A percentile compares a stretch with the other conserved stretches of the same genome.
Conservation (phyloP, 2,888 invertebrate genomes). For the Ophion ellenae region DNA sequence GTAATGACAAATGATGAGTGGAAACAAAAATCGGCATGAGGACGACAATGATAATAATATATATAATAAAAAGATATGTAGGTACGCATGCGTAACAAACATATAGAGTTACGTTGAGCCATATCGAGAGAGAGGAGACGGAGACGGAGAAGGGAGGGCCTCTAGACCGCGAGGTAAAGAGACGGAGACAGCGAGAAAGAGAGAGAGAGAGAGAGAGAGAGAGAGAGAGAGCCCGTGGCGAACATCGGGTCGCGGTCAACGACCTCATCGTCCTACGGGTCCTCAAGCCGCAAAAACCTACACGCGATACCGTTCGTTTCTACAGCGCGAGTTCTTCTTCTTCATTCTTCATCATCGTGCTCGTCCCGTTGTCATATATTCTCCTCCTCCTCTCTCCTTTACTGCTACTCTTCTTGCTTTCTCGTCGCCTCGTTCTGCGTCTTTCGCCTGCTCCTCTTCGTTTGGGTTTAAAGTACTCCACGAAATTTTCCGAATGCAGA, state of each 20-base stretch:
- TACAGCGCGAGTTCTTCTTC: constrained; percentile 63
- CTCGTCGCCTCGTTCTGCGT: constrained; percentile 31
- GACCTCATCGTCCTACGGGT: constrained; percentile 76
- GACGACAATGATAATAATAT: no score
- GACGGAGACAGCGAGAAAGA: background rate
- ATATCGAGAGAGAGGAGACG: background rate
- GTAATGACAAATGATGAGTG: no score
- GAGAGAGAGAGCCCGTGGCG: no score
- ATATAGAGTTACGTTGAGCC: no score
- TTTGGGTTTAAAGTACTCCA: constrained; percentile 6
- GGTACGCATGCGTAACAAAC: no score
- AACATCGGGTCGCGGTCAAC: constrained; percentile 71
- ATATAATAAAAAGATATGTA: no score
- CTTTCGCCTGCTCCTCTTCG: constrained; percentile 53
- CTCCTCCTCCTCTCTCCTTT: constrained; percentile 20
- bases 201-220: constrained; percentile 18
- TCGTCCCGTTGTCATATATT: constrained; percentile 31
- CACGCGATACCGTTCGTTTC: constrained; percentile 80
- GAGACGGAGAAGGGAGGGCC: background rate
- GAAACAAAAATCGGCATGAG: no score
- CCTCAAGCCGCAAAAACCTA: constrained; percentile 82
- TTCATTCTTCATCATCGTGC: constrained; percentile 72
- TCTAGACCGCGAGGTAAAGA: background rate
- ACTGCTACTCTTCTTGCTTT: constrained; percentile 25
- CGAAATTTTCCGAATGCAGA: no score